Evolutionary conservation across 1,140 invertebrate genomes (phyloP), one percentile per base, ranked within the genome.

Genomic region (Luehdorfia chinensis): DNA sequence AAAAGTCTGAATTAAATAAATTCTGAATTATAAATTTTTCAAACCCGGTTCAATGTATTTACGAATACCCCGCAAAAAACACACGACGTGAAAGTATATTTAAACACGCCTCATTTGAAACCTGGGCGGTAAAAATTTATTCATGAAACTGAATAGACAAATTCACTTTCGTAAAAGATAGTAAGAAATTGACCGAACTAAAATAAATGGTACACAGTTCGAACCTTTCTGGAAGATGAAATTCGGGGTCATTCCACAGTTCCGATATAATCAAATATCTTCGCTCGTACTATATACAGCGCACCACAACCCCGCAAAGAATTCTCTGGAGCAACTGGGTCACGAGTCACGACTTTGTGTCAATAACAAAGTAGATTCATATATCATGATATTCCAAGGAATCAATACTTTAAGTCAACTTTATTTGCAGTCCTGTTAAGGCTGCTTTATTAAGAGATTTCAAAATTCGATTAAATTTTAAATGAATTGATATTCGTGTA

Each of bases 131-230:
- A n/a, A n/a, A n/a, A n/a, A n/a, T n/a, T n/a, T n/a, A n/a, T n/a
- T n/a, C n/a, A n/a, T n/a, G n/a, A n/a, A 9, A 7, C 12, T 23
- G 15, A 21, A 37, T 37, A 37, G 18, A 37, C 9, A 50, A 60
- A 66, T 62, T 68, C 70, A 57, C 56, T 68, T 60, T 62, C 63
- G 52, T 55, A 57, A 46, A 43, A 59, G 62, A 66, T 61, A 62
- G 55, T 39, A 33, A 31, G 56, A 68, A 70, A 73, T 75, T 57
- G 63, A 74, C 63, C 66, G 67, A 75, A 72, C 63, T 74, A 73
- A 67, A 75, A 75, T 67, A 78, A 74, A 74, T 75, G 54, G 66
- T 54, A 51, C 62, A 76, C 76, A 79, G 65, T 70, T 73, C 50
- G 59, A 71, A 75, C 66, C 75, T 74, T 59, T 75, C 66, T 64